Percentiles rank a stretch among this genome's conserved stretches.
Evolutionary conservation across 2,888 invertebrate species (phyloP).

Genomic region (Aphidoletes aphidimyza): DNA sequence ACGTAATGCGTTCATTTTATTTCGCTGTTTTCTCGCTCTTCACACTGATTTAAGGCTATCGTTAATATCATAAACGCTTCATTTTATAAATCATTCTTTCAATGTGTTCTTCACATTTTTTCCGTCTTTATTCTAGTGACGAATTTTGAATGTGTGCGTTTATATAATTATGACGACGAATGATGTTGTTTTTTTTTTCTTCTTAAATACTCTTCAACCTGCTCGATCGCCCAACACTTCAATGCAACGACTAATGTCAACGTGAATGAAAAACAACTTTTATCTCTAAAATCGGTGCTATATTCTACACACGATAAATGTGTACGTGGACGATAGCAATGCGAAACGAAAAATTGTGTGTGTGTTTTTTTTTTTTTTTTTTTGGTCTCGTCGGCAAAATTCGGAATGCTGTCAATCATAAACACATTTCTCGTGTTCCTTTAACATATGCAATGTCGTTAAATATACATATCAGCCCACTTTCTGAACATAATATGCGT

Average conservation of each 20-base stretch:
- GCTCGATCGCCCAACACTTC: no score
- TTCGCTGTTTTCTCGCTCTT: not conserved
- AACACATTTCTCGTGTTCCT: not conserved
- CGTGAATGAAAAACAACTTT: not conserved
- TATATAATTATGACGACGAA: slow-evolving; percentile 17
- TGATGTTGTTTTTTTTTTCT: not conserved
- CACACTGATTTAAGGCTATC: not conserved
- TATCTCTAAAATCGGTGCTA: not conserved
- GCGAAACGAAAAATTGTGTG: not conserved
- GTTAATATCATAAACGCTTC: not conserved
- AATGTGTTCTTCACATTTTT: no score
- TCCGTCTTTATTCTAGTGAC: no score
- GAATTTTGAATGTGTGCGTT: not conserved
- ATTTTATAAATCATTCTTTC: no score
- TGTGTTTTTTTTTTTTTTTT: no score
- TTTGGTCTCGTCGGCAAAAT: not conserved
- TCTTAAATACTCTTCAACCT: not conserved
- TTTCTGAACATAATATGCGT: no score
- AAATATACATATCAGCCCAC: no score
- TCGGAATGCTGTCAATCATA: slow-evolving; percentile 38
- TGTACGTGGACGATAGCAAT: not conserved
- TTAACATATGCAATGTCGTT: not conserved
- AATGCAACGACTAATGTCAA: no score
- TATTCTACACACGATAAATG: not conserved
- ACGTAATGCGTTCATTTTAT: slow-evolving; percentile 3